Conservation (phyloP, 1,140 invertebrate species). For the Euwallacea fornicatus region DNA sequence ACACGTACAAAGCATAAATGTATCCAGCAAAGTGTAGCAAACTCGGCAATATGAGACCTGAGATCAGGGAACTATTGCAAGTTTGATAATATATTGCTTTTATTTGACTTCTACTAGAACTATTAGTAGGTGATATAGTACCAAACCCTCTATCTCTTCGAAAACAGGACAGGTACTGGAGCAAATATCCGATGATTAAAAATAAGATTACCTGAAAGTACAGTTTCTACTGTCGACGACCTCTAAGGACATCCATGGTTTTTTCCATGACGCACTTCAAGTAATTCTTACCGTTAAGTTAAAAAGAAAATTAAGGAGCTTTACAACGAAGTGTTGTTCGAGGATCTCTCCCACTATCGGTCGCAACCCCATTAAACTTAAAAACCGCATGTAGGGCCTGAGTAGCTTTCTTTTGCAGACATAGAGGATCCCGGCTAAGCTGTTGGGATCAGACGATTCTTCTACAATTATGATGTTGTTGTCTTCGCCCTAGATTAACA, state of each 20-base stretch:
- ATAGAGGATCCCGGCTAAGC: conserved; percentile 72
- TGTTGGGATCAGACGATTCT: conserved; percentile 46
- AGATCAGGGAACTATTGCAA: conserved; percentile 69
- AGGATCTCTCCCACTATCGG: conserved; percentile 65
- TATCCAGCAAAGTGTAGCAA: conserved; percentile 75
- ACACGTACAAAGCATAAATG: conserved; percentile 75
- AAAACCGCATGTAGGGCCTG: conserved; percentile 69
- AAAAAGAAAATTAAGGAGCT: conserved; percentile 67
- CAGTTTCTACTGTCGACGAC: no score
- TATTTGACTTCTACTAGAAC: neutral
- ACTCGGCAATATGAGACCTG: conserved; percentile 79
- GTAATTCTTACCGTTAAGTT: conserved; percentile 61
- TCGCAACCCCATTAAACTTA: conserved; percentile 73
- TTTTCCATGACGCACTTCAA: conserved; percentile 3
- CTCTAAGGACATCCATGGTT: neutral
- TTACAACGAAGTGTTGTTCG: conserved; percentile 60
- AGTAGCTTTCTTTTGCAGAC: conserved; percentile 80
- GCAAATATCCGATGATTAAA: conserved; percentile 69
- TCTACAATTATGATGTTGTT: conserved; percentile 33
- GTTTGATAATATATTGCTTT: conserved; percentile 60
- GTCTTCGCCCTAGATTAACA: conserved; percentile 22
- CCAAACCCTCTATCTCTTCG: conserved; percentile 74
- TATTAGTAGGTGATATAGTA: conserved; percentile 50
- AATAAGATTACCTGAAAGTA: conserved; percentile 56
- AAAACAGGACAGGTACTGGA: conserved; percentile 77